Percentiles rank a stretch among this genome's conserved stretches.
Conservation (phyloP, 1,140 invertebrate genomes). For the Bicyclus anynana region DNA sequence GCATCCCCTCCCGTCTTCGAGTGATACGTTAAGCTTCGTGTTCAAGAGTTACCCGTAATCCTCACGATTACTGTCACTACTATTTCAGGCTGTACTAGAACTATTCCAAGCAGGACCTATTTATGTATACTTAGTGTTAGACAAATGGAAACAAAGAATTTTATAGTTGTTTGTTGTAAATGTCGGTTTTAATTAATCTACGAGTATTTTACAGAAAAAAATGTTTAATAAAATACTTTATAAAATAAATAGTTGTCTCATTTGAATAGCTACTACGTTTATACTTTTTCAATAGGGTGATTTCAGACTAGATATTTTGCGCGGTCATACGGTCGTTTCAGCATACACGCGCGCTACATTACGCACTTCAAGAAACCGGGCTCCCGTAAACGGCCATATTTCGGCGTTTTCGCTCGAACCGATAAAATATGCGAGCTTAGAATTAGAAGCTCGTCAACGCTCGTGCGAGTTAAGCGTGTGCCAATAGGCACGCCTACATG, state of each 20-base stretch:
- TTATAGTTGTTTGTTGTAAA: conserved; percentile 76
- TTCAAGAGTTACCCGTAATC: conserved; percentile 41
- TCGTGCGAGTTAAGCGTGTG: too few relatives aligned
- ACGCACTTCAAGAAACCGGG: too few relatives aligned
- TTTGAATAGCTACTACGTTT: too few relatives aligned
- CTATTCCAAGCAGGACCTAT: conserved; percentile 47
- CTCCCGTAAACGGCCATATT: too few relatives aligned
- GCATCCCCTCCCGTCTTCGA: conserved; percentile 30
- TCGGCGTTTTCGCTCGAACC: too few relatives aligned
- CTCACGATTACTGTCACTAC: conserved; percentile 29
- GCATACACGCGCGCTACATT: too few relatives aligned
- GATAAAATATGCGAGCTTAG: too few relatives aligned
- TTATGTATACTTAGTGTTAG: conserved; percentile 58
- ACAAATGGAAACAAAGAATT: conserved; percentile 61
- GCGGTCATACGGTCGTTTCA: too few relatives aligned
- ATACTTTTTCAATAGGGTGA: too few relatives aligned
- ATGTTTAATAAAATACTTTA: conserved; percentile 76
- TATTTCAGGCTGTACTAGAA: conserved; percentile 36
- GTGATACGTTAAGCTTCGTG: conserved; percentile 51
- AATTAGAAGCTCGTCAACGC: too few relatives aligned
- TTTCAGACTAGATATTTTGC: too few relatives aligned
- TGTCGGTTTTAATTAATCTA: conserved; percentile 75
- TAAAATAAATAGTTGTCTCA: conserved; percentile 45
- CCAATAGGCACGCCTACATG: too few relatives aligned
- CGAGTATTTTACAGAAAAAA: conserved; percentile 74